phyloP scores from a whole-genome alignment of 2,797 vertebrate species.

The Neopelma chrysocephalum region DNA sequence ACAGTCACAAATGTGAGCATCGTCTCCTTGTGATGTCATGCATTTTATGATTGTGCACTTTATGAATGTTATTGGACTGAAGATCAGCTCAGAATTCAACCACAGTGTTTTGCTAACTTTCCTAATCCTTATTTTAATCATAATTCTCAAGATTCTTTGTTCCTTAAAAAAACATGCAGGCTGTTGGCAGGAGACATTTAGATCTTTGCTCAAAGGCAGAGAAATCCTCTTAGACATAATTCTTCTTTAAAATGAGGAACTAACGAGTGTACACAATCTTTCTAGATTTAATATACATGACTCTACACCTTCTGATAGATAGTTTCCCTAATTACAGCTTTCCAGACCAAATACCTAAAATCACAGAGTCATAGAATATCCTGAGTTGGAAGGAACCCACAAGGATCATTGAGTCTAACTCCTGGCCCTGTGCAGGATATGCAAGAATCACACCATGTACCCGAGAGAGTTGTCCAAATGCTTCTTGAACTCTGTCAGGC shows the following conservation, averaged over 20 bases:
- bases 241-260: not conserved
- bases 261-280: not conserved
- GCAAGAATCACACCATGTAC: not conserved
- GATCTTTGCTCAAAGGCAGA: not conserved
- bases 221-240: not conserved
- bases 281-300: not conserved
- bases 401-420: not conserved
- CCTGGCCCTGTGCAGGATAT: not conserved
- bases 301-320: not conserved
- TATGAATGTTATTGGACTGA: not conserved
- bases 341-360: not conserved
- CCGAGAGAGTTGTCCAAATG: not conserved
- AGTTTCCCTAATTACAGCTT: not conserved
- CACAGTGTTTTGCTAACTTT: not conserved
- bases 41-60: not conserved
- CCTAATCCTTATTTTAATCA: not conserved
- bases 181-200: not conserved
- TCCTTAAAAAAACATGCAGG: not conserved
- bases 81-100: not conserved
- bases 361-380: not conserved
- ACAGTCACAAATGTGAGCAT: not conserved
- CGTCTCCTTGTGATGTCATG: accelerated
- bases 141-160: not conserved
- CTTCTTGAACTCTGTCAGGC: not conserved
- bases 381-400: not conserved